phyloP scores from a whole-genome alignment of 2,797 vertebrate species.

The Pseudochirops corinnae region DNA sequence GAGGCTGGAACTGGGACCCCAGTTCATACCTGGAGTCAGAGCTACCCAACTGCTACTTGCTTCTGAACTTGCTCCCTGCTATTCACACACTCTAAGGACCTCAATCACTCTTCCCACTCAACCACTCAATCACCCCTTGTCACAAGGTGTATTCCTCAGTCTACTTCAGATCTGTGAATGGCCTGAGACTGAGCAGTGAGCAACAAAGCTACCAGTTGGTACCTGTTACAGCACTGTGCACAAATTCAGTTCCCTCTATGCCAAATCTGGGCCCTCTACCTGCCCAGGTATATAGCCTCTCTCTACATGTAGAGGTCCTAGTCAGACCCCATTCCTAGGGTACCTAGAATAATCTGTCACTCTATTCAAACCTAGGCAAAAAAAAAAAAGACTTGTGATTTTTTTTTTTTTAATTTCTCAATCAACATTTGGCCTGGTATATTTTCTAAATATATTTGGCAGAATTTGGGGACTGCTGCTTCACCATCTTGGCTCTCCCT shows the following conservation, averaged over 20 bases:
- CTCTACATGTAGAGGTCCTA: neutral
- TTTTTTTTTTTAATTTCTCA: neutral
- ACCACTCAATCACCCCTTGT: neutral
- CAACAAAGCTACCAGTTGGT: neutral
- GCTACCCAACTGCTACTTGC: neutral
- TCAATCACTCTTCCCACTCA: neutral
- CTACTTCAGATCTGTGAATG: neutral
- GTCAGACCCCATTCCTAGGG: neutral
- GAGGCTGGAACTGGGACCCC: neutral
- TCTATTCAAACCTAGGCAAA: neutral
- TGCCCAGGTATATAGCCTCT: neutral
- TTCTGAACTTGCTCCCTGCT: neutral
- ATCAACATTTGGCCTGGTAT: neutral
- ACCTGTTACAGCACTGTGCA: neutral
- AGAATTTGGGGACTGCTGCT: neutral
- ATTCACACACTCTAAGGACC: neutral
- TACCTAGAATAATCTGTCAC: neutral
- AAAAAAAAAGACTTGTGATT: neutral
- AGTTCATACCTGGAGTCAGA: neutral
- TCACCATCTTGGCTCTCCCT: neutral
- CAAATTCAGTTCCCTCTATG: neutral
- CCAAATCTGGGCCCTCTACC: neutral
- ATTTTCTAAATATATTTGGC: neutral
- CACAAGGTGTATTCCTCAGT: neutral
- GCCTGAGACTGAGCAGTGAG: neutral